Conservation (phyloP, 1,140 invertebrate genomes). For the Venustaconcha ellipsiformis region DNA sequence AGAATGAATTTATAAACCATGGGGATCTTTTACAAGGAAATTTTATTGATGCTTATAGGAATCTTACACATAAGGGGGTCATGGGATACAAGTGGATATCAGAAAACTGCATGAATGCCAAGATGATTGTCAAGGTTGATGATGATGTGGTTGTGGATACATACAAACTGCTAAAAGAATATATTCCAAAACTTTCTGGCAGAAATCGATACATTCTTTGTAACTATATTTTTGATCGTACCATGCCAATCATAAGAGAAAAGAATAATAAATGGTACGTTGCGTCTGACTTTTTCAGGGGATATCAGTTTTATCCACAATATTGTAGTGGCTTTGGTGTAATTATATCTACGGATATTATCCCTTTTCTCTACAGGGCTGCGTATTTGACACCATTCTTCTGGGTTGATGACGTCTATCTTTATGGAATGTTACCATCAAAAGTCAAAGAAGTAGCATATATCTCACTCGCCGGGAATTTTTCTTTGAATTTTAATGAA, state of each 20-base stretch:
- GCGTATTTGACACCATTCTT: slow-evolving; percentile 50
- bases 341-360: slow-evolving; percentile 59
- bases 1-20: slow-evolving; percentile 26
- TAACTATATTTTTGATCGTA: neutral
- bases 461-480: neutral
- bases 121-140: slow-evolving; percentile 87
- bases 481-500: neutral
- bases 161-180: slow-evolving; percentile 58
- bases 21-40: slow-evolving; percentile 51
- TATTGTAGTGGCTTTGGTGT: slow-evolving; percentile 66
- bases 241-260: slow-evolving; percentile 11
- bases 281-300: slow-evolving; percentile 15
- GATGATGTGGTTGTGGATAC: slow-evolving; percentile 88
- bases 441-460: neutral
- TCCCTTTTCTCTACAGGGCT: slow-evolving; percentile 53
- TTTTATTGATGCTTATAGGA: slow-evolving; percentile 49
- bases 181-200: neutral
- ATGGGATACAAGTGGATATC: slow-evolving; percentile 87
- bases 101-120: slow-evolving; percentile 74
- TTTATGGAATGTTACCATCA: slow-evolving; percentile 58
- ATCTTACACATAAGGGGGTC: slow-evolving; percentile 72
- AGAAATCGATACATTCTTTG: slow-evolving; percentile 25
- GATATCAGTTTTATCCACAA: slow-evolving; percentile 8
- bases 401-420: slow-evolving; percentile 67
- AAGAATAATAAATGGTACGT: slow-evolving; percentile 17